phyloP scores from a whole-genome alignment of 2,113 vertebrate genomes.

The Colius striatus region DNA sequence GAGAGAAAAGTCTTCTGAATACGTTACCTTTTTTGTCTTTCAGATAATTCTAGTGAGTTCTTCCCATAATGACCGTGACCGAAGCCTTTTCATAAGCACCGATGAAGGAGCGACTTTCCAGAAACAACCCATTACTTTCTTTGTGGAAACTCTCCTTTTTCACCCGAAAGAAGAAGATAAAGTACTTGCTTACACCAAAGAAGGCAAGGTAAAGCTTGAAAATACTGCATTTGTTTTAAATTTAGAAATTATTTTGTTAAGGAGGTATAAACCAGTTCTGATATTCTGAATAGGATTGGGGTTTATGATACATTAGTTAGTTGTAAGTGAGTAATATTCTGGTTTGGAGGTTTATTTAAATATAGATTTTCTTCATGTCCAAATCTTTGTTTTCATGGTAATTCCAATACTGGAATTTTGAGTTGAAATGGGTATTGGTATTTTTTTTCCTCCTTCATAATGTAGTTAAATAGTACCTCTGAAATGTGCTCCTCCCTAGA shows the following conservation, averaged over 20 bases:
- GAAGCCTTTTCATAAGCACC: slow-evolving; percentile 91
- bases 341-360: neutral
- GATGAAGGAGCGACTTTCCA: slow-evolving; percentile 95
- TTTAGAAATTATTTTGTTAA: neutral
- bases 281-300: neutral
- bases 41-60: slow-evolving; percentile 95
- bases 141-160: slow-evolving; percentile 89
- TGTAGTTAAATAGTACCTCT: neutral
- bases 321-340: neutral
- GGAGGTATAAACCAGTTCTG: neutral
- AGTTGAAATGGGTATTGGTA: neutral
- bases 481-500: neutral
- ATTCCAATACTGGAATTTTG: neutral
- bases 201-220: slow-evolving; percentile 82
- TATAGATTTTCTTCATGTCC: neutral
- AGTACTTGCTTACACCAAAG: slow-evolving; percentile 90
- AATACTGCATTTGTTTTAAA: neutral
- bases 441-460: slow-evolving; percentile 4
- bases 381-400: neutral
- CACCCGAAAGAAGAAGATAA: slow-evolving; percentile 96
- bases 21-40: slow-evolving; percentile 18
- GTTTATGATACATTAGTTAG: neutral
- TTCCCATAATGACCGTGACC: slow-evolving; percentile 88
- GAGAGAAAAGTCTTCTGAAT: neutral
- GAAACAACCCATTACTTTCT: slow-evolving; percentile 86